Percentiles rank a stretch among this genome's conserved stretches.
Evolutionary conservation across 2,113 vertebrate genomes (phyloP).

Genomic region (Anolis sagrei): DNA sequence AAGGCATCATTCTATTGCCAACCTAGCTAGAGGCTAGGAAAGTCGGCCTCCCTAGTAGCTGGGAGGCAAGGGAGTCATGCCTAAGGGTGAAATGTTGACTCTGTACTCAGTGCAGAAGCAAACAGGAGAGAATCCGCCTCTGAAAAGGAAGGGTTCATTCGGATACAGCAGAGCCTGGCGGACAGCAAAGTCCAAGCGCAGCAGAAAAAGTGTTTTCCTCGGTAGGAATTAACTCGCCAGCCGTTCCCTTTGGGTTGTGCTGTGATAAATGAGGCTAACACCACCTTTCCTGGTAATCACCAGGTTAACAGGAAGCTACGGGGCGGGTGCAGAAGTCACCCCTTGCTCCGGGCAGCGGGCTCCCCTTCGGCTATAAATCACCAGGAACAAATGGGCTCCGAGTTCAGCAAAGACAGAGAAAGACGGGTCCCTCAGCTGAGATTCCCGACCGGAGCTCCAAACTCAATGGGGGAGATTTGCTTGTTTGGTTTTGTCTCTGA

Average conservation of each 20-base stretch:
- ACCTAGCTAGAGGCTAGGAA: neutral
- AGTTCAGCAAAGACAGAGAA: constrained; percentile 10
- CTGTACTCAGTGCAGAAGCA: neutral
- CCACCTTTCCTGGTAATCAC: constrained; percentile 54
- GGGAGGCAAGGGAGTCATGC: neutral
- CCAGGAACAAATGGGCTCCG: constrained; percentile 17
- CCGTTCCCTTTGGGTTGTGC: neutral
- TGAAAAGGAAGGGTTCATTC: accelerated
- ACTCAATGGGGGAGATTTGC: neutral
- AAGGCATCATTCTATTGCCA: neutral
- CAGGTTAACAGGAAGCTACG: constrained; percentile 46
- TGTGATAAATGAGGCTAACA: constrained; percentile 60
- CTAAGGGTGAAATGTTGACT: neutral
- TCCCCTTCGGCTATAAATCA: constrained; percentile 63
- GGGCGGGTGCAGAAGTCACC: constrained; percentile 35
- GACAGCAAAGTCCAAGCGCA: accelerated
- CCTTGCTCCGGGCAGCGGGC: constrained; percentile 34
- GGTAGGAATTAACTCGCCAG: neutral
- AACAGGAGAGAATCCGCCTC: too few relatives aligned
- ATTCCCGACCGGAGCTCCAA: constrained; percentile 14
- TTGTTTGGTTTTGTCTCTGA: too few relatives aligned
- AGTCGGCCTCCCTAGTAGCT: neutral
- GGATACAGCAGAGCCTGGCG: neutral
- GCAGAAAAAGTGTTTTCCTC: neutral
- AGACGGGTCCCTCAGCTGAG: neutral